Evolutionary conservation across 1,140 invertebrate species (phyloP), one percentile per base, ranked within the genome.

Genomic region (Drosophila eugracilis): DNA sequence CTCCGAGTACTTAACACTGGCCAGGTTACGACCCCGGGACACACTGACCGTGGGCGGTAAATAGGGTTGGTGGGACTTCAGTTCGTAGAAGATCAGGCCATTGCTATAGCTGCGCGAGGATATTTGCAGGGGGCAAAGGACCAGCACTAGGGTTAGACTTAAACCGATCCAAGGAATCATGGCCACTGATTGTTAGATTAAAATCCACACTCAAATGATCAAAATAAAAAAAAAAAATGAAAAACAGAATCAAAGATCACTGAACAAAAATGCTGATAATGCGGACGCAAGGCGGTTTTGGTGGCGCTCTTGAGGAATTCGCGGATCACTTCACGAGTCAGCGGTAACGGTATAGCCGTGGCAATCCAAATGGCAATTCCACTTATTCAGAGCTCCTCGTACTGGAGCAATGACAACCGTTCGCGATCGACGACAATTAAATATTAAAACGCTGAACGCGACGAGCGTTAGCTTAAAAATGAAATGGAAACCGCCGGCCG

Each of bases 391-490:
- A 12, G 26, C 26, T 28, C 2, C 4, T 10, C 30, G 36, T 39
- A 45, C 17, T 34, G 32, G 49, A 15, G 65, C 55, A 77, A 44
- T 70, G 55, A 39, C 74, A 69, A 88, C 88, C 83, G 81, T 19
- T 74, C 75, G 75, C 88, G 76, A 77, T 60, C 81, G 57, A 72
- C 63, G 78, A 88, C 75, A 88, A 84, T 88, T 90, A 77, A 72
- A 78, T 84, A 90, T 90, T 90, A 88, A 90, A 83, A 72, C 78
- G 72, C 65, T 72, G 60, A 77, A 53, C 70, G 72, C 75, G 78
- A 44, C 39, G 60, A 80, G 58, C 88, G 71, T 80, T 88, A 77
- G 86, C 79, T 90, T 90, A 90, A 90, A 90, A 90, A 90, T 88
- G 81, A 90, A 90, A 90, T 83, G 78, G 76, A 90, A 90, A 88